These are phyloP conservation scores for Callospermophilus lateralis DNA, from an alignment of 2,113 vertebrate species.

Conservation along the genomic window DNA sequence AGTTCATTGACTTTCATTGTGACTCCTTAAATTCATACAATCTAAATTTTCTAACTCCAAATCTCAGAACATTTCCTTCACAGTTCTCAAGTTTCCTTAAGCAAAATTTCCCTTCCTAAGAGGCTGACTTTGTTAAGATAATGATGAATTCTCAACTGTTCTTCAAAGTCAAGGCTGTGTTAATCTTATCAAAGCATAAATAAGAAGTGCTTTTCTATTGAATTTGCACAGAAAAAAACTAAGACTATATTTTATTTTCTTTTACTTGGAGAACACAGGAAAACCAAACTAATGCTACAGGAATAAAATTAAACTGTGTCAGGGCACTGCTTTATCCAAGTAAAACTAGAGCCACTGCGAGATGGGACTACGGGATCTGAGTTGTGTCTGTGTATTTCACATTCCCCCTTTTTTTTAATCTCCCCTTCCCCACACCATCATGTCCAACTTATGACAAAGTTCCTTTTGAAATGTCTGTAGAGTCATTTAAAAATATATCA, in stretches of 20 bases:
- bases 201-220: background rate
- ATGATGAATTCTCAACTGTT: background rate
- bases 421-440: too few relatives aligned
- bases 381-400: background rate
- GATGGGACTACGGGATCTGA: background rate
- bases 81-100: constrained; percentile 10
- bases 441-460: background rate
- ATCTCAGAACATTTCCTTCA: background rate
- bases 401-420: background rate
- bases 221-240: background rate
- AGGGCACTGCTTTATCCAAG: background rate
- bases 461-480: background rate
- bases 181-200: too few relatives aligned
- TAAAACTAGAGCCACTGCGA: background rate
- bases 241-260: background rate
- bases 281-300: background rate
- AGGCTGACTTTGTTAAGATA: background rate
- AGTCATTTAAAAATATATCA: background rate
- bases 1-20: background rate
- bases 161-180: background rate
- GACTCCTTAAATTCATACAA: background rate
- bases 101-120: background rate
- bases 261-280: background rate
- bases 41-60: background rate
- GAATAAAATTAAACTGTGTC: background rate